Base-by-base conservation (phyloP, 2,797 vertebrate genomes). In the Peromyscus melanophrys region DNA sequence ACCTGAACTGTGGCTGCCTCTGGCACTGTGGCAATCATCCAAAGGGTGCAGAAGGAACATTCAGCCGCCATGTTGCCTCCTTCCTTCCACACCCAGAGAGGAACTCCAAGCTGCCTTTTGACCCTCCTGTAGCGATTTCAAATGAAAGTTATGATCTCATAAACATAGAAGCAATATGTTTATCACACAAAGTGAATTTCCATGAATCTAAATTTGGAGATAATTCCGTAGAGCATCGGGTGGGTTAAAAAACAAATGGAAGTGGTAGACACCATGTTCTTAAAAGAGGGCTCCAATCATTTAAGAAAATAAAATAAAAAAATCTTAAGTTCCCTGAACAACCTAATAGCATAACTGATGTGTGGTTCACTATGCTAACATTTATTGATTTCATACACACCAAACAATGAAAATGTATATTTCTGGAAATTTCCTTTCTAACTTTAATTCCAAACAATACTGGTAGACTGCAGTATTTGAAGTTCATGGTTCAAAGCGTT, bases 391-490 rank as follows among this genome's bases (percentile, higher is more conserved):
- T 93, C 17, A 49, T 65, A 90, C 94, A 40, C 14, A 75, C 40
- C 43, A 92, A 34, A 55, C 19, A 88, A 31, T 75, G 17, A 73
- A 91, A 87, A 21, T 23, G 29, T 43, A 29, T 1, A 77, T 29
- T 82, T 96, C 75, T 92, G 57, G 81, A 49, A 71, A 40, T 65
- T 85, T 86, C 57, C 43, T 94, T 89, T 91, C 73, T 89, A 91
- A 90, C 12, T 84, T 96, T 95, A 96, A 75, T 84, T 90, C 43
- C 93, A 95, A 93, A 93, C 90, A 5, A 8, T 57, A 37, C 57
- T 90, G 75, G 61, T 90, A 94, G 88, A 81, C 37, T 46, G 27
- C 93, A 95, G 75, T 29, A 25, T 77, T 94, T 77, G 19, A 37
- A 21, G 17, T 82, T 34, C 87, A 23, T 89, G 40, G 63, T 21